Percentiles rank a stretch among this genome's conserved stretches.
phyloP scores from a whole-genome alignment of 2,888 invertebrate genomes.

The Hirtodrosophila confusa region DNA sequence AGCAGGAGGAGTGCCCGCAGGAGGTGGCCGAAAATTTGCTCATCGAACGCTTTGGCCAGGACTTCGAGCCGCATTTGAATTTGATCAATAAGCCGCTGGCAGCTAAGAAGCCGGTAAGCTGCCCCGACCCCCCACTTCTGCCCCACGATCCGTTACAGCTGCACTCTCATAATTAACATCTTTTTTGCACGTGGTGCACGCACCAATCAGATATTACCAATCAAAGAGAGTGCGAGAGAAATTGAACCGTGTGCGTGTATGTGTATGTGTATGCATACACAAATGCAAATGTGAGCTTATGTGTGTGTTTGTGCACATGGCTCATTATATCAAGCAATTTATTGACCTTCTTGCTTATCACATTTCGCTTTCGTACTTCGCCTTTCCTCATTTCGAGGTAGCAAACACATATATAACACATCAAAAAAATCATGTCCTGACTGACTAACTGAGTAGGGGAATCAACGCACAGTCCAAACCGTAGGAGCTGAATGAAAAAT shows the following conservation, averaged over 20 bases:
- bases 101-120: slow-evolving; percentile 84
- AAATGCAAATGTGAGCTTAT: background rate
- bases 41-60: slow-evolving; percentile 84
- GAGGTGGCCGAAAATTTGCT: slow-evolving; percentile 82
- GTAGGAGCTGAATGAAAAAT: no score
- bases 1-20: slow-evolving; percentile 84
- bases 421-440: no score
- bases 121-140: no score
- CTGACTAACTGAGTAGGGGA: no score
- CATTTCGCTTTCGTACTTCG: slow-evolving; percentile 53
- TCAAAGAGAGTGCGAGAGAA: slow-evolving; percentile 5
- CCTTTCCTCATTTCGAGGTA: slow-evolving; percentile 33
- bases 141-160: slow-evolving; percentile 9
- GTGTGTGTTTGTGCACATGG: slow-evolving; percentile 41
- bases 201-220: slow-evolving; percentile 36
- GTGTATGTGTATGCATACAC: background rate
- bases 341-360: slow-evolving; percentile 77
- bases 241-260: slow-evolving; percentile 7
- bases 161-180: background rate
- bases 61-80: slow-evolving; percentile 84
- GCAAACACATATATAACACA: background rate
- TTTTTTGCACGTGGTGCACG: slow-evolving; percentile 43
- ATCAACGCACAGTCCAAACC: no score
- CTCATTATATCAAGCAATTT: slow-evolving; percentile 66
- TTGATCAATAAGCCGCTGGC: slow-evolving; percentile 84